Evolutionary conservation across 1,140 invertebrate genomes (phyloP).

Genomic region (Pseudomyrmex cubaensis): DNA sequence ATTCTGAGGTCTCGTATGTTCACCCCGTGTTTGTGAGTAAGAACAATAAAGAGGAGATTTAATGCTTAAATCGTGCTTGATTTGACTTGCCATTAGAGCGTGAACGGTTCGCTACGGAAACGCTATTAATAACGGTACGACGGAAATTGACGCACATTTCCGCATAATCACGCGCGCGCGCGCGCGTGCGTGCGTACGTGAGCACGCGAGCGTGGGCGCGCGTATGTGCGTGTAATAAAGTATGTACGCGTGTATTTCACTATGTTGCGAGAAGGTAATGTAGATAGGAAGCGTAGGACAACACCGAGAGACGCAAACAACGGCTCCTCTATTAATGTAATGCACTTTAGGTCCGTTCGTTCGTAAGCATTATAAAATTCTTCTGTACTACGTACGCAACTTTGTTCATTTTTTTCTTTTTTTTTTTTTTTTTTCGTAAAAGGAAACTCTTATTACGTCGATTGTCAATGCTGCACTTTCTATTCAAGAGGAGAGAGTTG

Average conservation of each 20-base stretch:
- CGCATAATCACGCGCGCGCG: background rate
- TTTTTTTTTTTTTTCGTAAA: slow-evolving; percentile 56
- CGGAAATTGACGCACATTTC: slow-evolving; percentile 40
- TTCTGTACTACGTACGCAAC: slow-evolving; percentile 38
- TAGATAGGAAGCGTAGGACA: background rate
- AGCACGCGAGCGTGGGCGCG: background rate
- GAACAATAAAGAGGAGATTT: slow-evolving; percentile 5
- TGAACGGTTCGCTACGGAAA: background rate
- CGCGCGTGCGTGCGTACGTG: slow-evolving; percentile 11
- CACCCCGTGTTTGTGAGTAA: background rate
- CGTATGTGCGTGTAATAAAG: too few species aligned
- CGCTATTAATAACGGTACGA: slow-evolving; percentile 27
- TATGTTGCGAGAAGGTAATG: too few species aligned
- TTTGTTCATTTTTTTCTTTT: slow-evolving; percentile 18
- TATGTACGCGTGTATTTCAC: too few species aligned
- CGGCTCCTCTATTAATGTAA: slow-evolving; percentile 64
- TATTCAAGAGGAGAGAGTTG: slow-evolving; percentile 67
- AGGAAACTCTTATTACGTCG: slow-evolving; percentile 79
- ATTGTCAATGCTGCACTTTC: slow-evolving; percentile 86
- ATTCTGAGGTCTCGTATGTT: too few species aligned
- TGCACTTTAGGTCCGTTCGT: slow-evolving; percentile 72
- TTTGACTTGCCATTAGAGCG: background rate
- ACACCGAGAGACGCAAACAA: slow-evolving; percentile 38
- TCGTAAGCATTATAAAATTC: slow-evolving; percentile 72
- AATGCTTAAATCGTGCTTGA: slow-evolving; percentile 19